Conservation (phyloP, 2,797 vertebrate genomes). For the Martes flavigula region DNA sequence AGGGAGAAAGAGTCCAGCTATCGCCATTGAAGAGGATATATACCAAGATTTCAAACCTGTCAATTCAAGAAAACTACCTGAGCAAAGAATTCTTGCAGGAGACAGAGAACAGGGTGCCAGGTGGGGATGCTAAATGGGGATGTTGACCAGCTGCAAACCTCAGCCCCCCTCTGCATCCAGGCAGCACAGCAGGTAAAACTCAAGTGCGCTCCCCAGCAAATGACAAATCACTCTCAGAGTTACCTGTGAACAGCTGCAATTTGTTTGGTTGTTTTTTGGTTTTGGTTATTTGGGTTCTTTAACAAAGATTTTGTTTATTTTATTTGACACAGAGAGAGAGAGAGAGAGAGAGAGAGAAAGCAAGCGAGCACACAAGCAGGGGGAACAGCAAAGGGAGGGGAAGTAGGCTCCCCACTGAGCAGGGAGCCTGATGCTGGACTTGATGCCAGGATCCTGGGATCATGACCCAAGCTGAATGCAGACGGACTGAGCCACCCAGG, state of each 20-base stretch:
- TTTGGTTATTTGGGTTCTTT: too few relatives aligned
- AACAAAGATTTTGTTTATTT: too few relatives aligned
- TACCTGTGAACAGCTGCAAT: not conserved
- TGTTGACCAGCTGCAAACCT: not conserved
- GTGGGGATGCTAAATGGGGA: not conserved
- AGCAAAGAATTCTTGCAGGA: conserved; percentile 44
- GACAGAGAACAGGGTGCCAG: conserved; percentile 6
- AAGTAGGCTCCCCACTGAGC: too few relatives aligned
- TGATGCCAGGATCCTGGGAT: too few relatives aligned
- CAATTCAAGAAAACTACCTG: conserved; percentile 48
- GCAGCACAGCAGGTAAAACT: not conserved
- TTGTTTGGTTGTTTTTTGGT: not conserved
- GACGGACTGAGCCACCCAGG: too few relatives aligned
- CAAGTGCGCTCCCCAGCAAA: not conserved
- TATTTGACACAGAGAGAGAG: too few relatives aligned
- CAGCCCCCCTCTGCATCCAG: not conserved
- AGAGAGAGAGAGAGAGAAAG: too few relatives aligned
- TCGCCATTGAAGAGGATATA: not conserved
- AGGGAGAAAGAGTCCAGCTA: not conserved
- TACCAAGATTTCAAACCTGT: not conserved
- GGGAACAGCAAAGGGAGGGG: too few relatives aligned
- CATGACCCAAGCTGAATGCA: too few relatives aligned
- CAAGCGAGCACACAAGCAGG: too few relatives aligned
- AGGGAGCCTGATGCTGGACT: too few relatives aligned
- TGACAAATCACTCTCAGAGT: not conserved